These are phyloP conservation scores for Tribolium freemani DNA, from an alignment of 2,888 invertebrate genomes.

Conservation along the genomic window DNA sequence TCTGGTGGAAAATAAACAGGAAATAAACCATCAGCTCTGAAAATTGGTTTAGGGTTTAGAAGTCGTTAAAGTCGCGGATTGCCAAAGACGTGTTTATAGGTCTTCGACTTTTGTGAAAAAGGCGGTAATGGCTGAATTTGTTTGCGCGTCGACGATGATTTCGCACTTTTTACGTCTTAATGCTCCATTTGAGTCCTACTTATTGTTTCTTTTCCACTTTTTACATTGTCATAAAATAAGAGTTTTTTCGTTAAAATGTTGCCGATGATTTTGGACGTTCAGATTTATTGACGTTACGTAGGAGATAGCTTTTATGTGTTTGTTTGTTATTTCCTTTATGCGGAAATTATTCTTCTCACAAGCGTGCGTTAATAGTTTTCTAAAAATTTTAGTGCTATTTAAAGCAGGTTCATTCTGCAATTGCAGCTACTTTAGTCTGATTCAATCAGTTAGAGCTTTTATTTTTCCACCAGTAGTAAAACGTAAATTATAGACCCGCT, in stretches of 20 bases:
- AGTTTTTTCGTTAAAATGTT: conserved; percentile 30
- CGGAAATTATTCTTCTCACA: neutral
- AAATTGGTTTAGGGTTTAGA: conserved; percentile 44
- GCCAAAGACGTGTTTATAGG: conserved; percentile 46
- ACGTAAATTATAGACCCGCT: conserved; percentile 10
- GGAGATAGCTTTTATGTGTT: conserved; percentile 10
- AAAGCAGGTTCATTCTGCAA: neutral
- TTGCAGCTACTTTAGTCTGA: neutral
- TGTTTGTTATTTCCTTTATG: conserved; percentile 30
- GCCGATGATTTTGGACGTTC: conserved; percentile 34
- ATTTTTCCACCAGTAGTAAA: conserved; percentile 4
- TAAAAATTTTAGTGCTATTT: neutral
- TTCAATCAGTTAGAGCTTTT: neutral
- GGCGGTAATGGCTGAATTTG: conserved; percentile 38
- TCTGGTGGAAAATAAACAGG: conserved; percentile 32
- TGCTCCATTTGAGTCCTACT: conserved; percentile 43
- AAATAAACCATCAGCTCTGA: conserved; percentile 42
- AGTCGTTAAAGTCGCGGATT: conserved; percentile 46
- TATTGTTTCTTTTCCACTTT: conserved; percentile 45
- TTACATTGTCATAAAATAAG: conserved; percentile 39
- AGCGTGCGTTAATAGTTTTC: too few relatives aligned
- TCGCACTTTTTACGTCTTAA: conserved; percentile 46
- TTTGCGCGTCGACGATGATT: conserved; percentile 43
- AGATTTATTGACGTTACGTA: conserved; percentile 33
- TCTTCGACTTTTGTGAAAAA: conserved; percentile 37